A percentile compares a stretch with the other conserved stretches of the same genome.
phyloP scores from a whole-genome alignment of 2,888 invertebrate genomes.

The Ophion ellenae region DNA sequence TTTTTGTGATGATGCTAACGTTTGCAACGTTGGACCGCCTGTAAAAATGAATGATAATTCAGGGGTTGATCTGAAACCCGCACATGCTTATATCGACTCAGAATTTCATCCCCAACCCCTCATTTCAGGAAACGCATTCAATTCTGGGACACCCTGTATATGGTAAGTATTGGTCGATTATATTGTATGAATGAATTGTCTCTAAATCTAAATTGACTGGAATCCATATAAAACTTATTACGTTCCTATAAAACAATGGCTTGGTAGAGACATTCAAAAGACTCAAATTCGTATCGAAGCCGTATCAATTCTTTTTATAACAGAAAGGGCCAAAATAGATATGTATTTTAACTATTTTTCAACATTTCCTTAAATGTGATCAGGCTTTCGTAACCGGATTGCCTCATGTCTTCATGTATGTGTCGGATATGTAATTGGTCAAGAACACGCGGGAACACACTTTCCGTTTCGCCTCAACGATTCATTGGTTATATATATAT shows the following conservation, averaged over 20 bases:
- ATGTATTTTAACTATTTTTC: neutral
- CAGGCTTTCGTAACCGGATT: neutral
- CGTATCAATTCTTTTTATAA: neutral
- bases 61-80: too few species aligned
- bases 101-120: too few species aligned
- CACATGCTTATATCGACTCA: too few species aligned
- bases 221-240: too few species aligned
- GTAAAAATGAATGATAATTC: too few species aligned
- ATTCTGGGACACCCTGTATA: too few species aligned
- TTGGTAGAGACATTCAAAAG: neutral
- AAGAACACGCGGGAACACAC: constrained; percentile 42
- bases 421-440: constrained; percentile 39
- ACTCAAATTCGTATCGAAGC: neutral
- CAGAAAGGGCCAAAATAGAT: neutral
- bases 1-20: too few species aligned
- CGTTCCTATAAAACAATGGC: neutral
- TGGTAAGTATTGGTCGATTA: too few species aligned
- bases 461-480: constrained; percentile 53
- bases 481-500: constrained; percentile 25
- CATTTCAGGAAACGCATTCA: too few species aligned
- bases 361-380: neutral
- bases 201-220: too few species aligned
- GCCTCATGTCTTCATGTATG: neutral
- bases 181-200: too few species aligned
- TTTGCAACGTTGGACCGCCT: too few species aligned